phyloP scores from a whole-genome alignment of 2,888 invertebrate species.

The Gandaritis pyraliata region DNA sequence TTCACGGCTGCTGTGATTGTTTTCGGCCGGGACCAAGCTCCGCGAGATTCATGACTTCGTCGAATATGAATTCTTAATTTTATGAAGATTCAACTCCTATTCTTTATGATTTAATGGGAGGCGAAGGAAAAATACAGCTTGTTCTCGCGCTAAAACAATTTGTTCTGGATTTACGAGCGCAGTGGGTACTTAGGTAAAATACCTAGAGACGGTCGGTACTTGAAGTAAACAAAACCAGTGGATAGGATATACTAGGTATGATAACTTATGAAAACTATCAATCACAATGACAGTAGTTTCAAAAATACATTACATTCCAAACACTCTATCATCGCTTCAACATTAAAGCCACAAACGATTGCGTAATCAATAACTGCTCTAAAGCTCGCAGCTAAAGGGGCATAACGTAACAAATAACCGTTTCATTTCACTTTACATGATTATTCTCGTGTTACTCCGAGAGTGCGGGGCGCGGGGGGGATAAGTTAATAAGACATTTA shows the following conservation, averaged over 20 bases:
- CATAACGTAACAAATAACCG: constrained; percentile 83
- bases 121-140: constrained; percentile 47
- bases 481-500: constrained; percentile 85
- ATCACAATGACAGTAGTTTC: too few species aligned
- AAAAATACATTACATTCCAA: constrained; percentile 30
- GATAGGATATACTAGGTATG: neutral
- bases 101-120: constrained; percentile 65
- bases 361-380: constrained; percentile 71
- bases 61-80: constrained; percentile 82
- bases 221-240: neutral
- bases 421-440: constrained; percentile 85
- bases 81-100: constrained; percentile 74
- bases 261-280: too few species aligned
- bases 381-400: constrained; percentile 71
- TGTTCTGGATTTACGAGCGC: constrained; percentile 30
- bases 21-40: constrained; percentile 67
- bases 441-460: constrained; percentile 78
- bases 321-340: constrained; percentile 32
- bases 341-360: constrained; percentile 65
- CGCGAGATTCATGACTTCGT: constrained; percentile 75
- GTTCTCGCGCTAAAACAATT: constrained; percentile 37
- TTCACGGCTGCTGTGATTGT: constrained; percentile 76
- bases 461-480: constrained; percentile 58
- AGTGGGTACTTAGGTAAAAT: neutral
- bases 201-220: neutral